Conservation (phyloP, 2,113 vertebrate genomes). For the Diadophis punctatus region DNA sequence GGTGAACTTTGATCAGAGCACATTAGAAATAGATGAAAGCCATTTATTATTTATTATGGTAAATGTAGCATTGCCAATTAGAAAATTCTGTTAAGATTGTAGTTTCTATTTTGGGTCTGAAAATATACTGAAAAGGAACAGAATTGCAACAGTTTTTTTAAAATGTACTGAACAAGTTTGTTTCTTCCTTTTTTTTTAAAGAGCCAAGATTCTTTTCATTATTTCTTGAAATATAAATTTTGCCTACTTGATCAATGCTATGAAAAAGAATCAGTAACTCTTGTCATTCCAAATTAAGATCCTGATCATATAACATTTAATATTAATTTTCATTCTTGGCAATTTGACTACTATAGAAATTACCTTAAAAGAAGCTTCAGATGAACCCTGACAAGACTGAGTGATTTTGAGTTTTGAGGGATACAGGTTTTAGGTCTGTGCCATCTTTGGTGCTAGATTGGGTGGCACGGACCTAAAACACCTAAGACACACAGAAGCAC, state of each 20-base stretch:
- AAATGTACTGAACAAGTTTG: background rate
- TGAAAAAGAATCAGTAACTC: background rate
- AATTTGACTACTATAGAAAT: background rate
- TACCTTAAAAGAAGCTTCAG: background rate
- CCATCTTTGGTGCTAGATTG: background rate
- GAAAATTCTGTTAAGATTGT: background rate
- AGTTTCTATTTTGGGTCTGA: background rate
- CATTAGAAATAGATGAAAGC: background rate
- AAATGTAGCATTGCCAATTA: background rate
- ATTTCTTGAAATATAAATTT: background rate
- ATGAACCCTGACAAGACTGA: background rate
- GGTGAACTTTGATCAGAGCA: background rate
- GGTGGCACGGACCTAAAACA: background rate
- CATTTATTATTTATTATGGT: background rate
- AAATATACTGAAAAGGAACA: background rate
- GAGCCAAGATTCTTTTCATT: background rate
- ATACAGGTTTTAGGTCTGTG: background rate
- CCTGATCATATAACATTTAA: background rate
- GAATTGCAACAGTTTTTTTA: background rate
- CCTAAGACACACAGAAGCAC: background rate
- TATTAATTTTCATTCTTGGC: background rate
- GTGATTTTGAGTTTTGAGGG: background rate
- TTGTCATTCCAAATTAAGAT: background rate
- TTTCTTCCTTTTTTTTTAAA: background rate
- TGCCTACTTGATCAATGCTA: background rate